Evolutionary conservation across 1,140 invertebrate species (phyloP).

Genomic region (Cotesia chilonis): DNA sequence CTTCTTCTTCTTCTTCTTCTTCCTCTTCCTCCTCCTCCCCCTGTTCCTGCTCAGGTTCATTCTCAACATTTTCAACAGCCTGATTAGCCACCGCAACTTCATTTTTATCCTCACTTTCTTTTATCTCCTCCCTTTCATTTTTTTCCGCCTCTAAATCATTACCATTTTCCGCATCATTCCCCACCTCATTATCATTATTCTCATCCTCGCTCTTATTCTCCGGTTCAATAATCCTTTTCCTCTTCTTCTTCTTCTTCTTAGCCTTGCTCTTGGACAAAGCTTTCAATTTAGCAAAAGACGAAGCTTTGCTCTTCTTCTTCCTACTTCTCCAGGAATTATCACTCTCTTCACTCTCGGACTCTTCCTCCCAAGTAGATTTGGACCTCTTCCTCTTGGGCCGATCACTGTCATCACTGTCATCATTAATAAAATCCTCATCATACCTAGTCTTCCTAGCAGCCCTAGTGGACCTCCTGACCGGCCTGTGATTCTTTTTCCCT

Average conservation of each 20-base stretch:
- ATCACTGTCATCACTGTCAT: conserved; percentile 70
- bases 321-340: conserved; percentile 69
- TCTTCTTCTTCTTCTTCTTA: conserved; percentile 66
- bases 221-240: conserved; percentile 61
- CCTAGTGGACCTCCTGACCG: conserved; percentile 69
- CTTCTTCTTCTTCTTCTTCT: conserved; percentile 29
- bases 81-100: background rate
- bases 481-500: conserved; percentile 56
- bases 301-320: conserved; percentile 62
- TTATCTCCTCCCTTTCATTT: conserved; percentile 45
- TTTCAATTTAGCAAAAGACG: conserved; percentile 48
- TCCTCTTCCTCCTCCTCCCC: conserved; percentile 27
- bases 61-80: too few relatives aligned
- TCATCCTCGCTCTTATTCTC: conserved; percentile 64
- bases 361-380: conserved; percentile 64
- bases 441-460: conserved; percentile 68
- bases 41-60: background rate
- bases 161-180: conserved; percentile 41
- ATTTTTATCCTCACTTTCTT: conserved; percentile 21
- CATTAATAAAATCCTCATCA: conserved; percentile 70
- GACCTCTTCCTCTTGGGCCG: conserved; percentile 67
- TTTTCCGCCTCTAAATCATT: background rate
- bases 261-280: conserved; percentile 55
- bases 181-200: conserved; percentile 52
- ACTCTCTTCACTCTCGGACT: conserved; percentile 70